Evolutionary conservation across 2,113 vertebrate genomes (phyloP).

Genomic region (Lontra canadensis): DNA sequence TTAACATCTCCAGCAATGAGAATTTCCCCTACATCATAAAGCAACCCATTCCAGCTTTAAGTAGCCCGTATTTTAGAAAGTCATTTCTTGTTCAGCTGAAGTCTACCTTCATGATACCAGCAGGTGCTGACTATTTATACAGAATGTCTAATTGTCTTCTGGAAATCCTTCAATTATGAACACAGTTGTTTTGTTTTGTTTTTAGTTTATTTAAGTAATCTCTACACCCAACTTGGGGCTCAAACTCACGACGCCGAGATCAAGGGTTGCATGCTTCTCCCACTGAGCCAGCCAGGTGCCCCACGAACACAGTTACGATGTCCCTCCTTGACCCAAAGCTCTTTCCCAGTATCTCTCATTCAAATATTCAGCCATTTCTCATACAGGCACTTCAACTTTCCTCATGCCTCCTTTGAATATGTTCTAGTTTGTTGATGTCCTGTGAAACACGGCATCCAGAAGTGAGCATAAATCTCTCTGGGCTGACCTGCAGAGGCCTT

Average conservation of each 20-base stretch:
- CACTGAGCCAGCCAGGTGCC: background rate
- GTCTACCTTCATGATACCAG: background rate
- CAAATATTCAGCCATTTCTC: conserved; percentile 4
- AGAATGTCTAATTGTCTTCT: background rate
- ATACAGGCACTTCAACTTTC: conserved; percentile 32
- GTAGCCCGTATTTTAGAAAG: conserved; percentile 30
- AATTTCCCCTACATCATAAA: background rate
- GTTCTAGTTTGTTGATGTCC: background rate
- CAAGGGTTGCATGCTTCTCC: background rate
- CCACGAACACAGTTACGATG: background rate
- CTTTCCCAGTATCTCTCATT: background rate
- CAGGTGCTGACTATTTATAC: background rate
- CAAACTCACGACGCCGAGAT: background rate
- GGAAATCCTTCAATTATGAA: background rate
- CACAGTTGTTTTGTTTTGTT: background rate
- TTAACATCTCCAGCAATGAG: background rate
- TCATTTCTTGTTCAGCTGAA: conserved; percentile 21
- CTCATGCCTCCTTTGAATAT: conserved; percentile 24
- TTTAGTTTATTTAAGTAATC: background rate
- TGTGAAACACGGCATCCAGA: background rate
- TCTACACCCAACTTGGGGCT: background rate
- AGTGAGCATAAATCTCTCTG: background rate
- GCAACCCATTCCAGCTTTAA: background rate
- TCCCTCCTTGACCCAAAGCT: conserved; percentile 9
- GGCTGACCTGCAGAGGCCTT: background rate